Conservation (phyloP, 2,888 invertebrate genomes). For the Abscondita cerata region DNA sequence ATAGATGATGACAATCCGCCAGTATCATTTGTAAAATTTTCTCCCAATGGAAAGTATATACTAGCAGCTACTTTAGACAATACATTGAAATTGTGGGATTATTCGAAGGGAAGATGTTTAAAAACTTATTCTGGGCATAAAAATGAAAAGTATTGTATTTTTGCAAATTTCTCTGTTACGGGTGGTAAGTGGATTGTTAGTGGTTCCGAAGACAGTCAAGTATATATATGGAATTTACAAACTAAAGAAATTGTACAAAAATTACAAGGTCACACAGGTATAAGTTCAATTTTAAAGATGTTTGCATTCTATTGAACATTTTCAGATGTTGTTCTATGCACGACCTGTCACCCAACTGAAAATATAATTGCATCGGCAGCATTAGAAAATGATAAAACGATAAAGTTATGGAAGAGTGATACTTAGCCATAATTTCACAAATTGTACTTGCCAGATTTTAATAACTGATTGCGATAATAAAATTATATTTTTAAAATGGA, state of each 20-base stretch:
- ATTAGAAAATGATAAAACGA: slow-evolving; percentile 97
- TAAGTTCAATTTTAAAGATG: too few relatives aligned
- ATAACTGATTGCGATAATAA: too few relatives aligned
- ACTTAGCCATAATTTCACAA: slow-evolving; percentile 66
- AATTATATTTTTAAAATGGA: too few relatives aligned
- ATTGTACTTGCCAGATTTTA: neutral
- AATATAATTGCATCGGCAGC: slow-evolving; percentile 99
- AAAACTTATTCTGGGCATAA: slow-evolving; percentile 98
- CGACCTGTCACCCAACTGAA: slow-evolving; percentile 98
- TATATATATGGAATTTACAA: slow-evolving; percentile 99
- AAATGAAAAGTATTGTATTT: slow-evolving; percentile 99
- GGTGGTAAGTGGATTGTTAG: slow-evolving; percentile 99
- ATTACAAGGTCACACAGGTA: slow-evolving; percentile 94
- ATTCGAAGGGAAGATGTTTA: slow-evolving; percentile 96
- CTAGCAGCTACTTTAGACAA: slow-evolving; percentile 98
- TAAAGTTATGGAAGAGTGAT: slow-evolving; percentile 98
- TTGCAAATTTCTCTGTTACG: slow-evolving; percentile 99
- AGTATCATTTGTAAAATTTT: slow-evolving; percentile 99
- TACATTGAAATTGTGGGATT: slow-evolving; percentile 98
- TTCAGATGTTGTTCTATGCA: slow-evolving; percentile 88
- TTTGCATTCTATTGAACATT: too few relatives aligned
- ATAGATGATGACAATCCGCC: slow-evolving; percentile 99
- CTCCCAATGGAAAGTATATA: slow-evolving; percentile 99
- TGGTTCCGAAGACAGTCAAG: slow-evolving; percentile 98
- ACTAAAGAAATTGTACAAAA: slow-evolving; percentile 99